A percentile compares a stretch with the other conserved stretches of the same genome.
Conservation (phyloP, 2,113 vertebrate genomes). For the Paradoxurus hermaphroditus region DNA sequence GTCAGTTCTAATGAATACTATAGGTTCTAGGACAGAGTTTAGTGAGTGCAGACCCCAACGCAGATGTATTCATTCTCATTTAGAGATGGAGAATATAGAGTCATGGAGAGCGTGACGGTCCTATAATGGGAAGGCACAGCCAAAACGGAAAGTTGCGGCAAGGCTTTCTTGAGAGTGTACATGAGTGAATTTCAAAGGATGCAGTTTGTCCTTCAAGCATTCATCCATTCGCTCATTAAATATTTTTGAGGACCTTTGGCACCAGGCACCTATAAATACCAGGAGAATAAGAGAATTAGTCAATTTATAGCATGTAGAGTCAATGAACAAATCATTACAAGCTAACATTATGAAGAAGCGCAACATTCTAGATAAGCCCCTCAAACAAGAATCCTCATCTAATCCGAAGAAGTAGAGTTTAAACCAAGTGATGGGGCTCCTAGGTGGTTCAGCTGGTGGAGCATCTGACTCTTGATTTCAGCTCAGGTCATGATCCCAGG, state of each 20-base stretch:
- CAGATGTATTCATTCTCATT: neutral
- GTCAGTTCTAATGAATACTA: neutral
- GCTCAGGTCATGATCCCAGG: no score
- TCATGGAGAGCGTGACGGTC: neutral
- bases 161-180: neutral
- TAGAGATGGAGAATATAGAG: neutral
- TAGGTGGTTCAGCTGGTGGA: no score
- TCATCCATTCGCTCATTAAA: neutral
- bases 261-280: neutral
- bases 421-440: neutral
- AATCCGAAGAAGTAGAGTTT: neutral
- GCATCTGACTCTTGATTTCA: no score
- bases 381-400: neutral
- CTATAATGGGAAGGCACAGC: neutral
- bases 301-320: neutral
- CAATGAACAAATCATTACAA: neutral
- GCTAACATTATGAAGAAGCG: neutral
- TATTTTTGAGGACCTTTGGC: neutral
- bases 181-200: neutral
- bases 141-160: neutral
- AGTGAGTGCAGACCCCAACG: neutral
- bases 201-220: neutral
- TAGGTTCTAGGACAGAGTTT: neutral
- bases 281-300: neutral
- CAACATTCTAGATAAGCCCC: neutral